These are phyloP conservation scores for Hephaestus fuliginosus DNA, from an alignment of 2,797 vertebrate species.

Conservation along the genomic window DNA sequence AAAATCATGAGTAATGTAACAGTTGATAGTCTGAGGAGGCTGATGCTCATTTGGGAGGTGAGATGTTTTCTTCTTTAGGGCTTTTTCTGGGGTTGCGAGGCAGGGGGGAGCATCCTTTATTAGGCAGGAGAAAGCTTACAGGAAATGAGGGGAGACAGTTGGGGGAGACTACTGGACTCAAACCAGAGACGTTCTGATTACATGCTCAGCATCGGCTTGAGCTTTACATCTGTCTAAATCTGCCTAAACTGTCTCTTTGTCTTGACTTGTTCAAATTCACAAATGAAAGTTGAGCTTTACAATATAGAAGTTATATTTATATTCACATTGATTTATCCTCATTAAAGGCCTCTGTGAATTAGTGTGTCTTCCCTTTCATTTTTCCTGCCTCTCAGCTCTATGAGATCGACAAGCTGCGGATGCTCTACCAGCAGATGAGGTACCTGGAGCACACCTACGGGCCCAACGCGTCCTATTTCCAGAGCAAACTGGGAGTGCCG, in stretches of 20 bases:
- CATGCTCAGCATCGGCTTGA: too few species aligned
- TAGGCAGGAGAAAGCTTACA: background rate
- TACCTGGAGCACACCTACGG: conserved; percentile 85
- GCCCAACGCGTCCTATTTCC: conserved; percentile 83
- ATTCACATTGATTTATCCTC: background rate
- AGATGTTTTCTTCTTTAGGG: too few species aligned
- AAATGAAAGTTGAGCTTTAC: too few species aligned
- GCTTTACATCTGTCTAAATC: too few species aligned
- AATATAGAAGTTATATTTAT: background rate
- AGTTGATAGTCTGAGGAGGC: too few species aligned
- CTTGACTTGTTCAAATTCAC: too few species aligned
- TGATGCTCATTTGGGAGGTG: too few species aligned
- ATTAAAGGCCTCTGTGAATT: background rate
- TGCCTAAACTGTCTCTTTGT: too few species aligned
- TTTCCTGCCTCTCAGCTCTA: conserved; percentile 79
- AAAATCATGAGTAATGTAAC: background rate
- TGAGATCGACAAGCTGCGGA: conserved; percentile 88
- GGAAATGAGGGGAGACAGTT: background rate
- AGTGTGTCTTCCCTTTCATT: background rate
- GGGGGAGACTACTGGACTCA: background rate
- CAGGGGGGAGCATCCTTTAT: background rate
- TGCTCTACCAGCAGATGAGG: conserved; percentile 90
- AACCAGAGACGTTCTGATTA: background rate
- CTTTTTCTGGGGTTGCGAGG: background rate
- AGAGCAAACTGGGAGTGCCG: conserved; percentile 84